These are phyloP conservation scores for Petromus typicus DNA, from an alignment of 2,113 vertebrate genomes.

Conservation along the genomic window DNA sequence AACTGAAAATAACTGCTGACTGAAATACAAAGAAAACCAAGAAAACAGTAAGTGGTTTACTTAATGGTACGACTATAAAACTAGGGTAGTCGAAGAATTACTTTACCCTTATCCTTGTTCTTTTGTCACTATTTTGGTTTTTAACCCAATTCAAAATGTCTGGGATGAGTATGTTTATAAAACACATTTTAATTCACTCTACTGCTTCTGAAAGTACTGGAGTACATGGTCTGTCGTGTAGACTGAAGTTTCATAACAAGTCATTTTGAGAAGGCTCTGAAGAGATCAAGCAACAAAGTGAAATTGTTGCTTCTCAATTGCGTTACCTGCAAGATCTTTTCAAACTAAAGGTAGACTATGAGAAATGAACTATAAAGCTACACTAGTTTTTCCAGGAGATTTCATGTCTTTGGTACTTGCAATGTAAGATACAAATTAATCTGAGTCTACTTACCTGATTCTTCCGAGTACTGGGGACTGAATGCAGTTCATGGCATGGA, in stretches of 20 bases:
- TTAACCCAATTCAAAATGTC: background rate
- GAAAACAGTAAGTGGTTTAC: background rate
- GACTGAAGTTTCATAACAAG: no score
- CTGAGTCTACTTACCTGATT: background rate
- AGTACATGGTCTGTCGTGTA: background rate
- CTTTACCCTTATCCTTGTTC: background rate
- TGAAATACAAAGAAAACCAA: background rate
- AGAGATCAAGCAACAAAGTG: background rate
- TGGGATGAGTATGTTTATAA: background rate
- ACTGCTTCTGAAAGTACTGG: background rate
- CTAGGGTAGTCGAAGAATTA: background rate
- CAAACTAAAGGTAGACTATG: background rate
- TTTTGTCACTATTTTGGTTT: background rate
- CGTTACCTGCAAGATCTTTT: background rate
- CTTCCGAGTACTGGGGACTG: background rate
- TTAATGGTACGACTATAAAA: background rate
- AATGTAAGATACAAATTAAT: background rate
- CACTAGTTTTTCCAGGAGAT: background rate
- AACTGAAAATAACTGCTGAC: background rate
- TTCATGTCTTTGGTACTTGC: constrained; percentile 10
- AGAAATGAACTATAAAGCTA: background rate
- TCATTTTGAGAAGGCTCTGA: background rate
- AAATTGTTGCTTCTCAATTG: background rate
- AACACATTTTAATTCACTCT: background rate
- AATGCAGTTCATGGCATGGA: background rate